Conservation (phyloP, 2,113 vertebrate genomes). For the Girardinichthys multiradiatus region DNA sequence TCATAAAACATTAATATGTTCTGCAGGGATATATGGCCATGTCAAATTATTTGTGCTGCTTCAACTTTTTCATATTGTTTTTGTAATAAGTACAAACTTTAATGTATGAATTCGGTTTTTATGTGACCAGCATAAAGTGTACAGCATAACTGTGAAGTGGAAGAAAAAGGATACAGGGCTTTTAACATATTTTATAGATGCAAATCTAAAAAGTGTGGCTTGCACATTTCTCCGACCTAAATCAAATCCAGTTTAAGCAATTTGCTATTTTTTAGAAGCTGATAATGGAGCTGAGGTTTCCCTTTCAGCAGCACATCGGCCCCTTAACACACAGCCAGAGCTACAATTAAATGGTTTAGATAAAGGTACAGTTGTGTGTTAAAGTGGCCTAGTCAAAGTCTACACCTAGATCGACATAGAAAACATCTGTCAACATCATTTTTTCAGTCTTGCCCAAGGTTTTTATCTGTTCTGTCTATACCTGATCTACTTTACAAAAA, state of each 20-base stretch:
- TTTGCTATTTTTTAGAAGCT: too few species aligned
- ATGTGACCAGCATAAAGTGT: too few species aligned
- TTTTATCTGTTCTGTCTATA: neutral
- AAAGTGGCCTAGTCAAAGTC: neutral
- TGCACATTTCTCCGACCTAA: too few species aligned
- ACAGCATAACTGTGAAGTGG: too few species aligned
- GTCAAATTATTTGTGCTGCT: too few species aligned
- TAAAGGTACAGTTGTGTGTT: neutral
- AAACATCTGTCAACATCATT: too few species aligned
- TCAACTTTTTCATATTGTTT: neutral
- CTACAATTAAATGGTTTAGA: neutral
- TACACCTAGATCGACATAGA: too few species aligned
- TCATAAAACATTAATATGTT: neutral
- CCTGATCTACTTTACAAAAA: neutral
- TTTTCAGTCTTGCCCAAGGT: too few species aligned
- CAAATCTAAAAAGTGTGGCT: too few species aligned
- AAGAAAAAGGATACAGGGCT: too few species aligned
- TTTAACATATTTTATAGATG: too few species aligned
- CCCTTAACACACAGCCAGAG: neutral
- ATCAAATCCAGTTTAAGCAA: too few species aligned
- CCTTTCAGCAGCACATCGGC: neutral
- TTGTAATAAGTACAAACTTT: neutral
- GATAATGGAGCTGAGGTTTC: neutral
- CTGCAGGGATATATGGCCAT: neutral
- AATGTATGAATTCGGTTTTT: neutral